These are phyloP conservation scores for Harlomillsia oculata DNA, from an alignment of 1,140 invertebrate species.

Conservation along the genomic window DNA sequence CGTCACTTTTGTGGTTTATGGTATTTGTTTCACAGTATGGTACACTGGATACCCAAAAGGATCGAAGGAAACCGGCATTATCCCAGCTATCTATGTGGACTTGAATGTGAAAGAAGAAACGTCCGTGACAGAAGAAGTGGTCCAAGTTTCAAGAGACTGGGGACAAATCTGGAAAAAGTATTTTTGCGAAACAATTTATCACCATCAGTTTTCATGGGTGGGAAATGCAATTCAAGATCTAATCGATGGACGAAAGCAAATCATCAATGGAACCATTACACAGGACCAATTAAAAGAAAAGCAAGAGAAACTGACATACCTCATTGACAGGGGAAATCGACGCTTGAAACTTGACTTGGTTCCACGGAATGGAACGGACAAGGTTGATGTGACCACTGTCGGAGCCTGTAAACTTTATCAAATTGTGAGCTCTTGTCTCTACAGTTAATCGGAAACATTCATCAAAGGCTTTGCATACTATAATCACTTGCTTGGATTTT, in stretches of 20 bases:
- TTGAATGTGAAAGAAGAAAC: too few species aligned
- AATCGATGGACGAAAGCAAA: conserved; percentile 67
- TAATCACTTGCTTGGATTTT: conserved; percentile 35
- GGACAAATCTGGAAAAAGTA: too few species aligned
- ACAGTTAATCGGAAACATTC: too few species aligned
- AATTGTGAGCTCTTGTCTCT: conserved; percentile 51
- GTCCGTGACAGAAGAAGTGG: too few species aligned
- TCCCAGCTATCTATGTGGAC: too few species aligned
- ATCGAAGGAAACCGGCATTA: too few species aligned
- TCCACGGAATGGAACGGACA: conserved; percentile 69
- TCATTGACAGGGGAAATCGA: conserved; percentile 92
- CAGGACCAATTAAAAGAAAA: conserved; percentile 78
- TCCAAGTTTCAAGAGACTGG: too few species aligned
- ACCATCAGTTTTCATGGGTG: conserved; percentile 42
- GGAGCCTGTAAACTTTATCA: conserved; percentile 80
- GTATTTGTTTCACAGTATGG: too few species aligned
- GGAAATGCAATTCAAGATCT: conserved; percentile 80
- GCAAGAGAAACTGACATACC: conserved; percentile 72
- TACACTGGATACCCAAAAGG: too few species aligned
- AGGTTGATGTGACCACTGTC: too few species aligned
- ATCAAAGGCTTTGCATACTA: conserved; percentile 24
- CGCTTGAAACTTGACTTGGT: conserved; percentile 85
- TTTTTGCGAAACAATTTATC: too few species aligned
- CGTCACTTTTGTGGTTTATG: too few species aligned
- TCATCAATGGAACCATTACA: conserved; percentile 75